Evolutionary conservation across 2,888 invertebrate genomes (phyloP).

Genomic region (Cerastis leucographa): DNA sequence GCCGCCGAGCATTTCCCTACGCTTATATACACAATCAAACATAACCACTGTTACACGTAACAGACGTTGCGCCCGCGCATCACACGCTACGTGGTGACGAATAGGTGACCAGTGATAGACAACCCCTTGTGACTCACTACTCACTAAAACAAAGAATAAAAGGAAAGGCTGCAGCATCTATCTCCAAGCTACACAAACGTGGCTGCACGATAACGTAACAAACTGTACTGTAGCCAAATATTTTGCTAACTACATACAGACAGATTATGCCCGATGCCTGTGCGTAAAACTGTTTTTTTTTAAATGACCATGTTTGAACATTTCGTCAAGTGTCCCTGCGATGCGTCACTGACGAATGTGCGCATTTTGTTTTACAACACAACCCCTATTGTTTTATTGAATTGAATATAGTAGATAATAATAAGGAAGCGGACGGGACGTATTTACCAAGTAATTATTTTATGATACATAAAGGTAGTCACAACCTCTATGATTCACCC

Average conservation of each 20-base stretch:
- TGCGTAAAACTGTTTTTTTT: not conserved
- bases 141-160: not conserved
- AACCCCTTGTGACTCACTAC: conserved; percentile 27
- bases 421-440: conserved; percentile 8
- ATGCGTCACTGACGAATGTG: conserved; percentile 21
- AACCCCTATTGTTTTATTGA: conserved; percentile 18
- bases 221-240: not conserved
- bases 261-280: too few relatives aligned
- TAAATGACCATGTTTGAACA: not conserved
- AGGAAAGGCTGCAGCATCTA: not conserved
- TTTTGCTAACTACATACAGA: not conserved
- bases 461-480: conserved; percentile 4
- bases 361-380: conserved; percentile 13
- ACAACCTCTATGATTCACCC: conserved; percentile 3
- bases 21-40: conserved; percentile 63
- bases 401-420: conserved; percentile 1
- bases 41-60: conserved; percentile 50
- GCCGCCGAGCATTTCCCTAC: conserved; percentile 50
- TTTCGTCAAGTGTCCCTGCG: not conserved
- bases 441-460: conserved; percentile 20
- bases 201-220: not conserved
- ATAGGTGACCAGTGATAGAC: not conserved
- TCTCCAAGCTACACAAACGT: not conserved
- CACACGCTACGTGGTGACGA: conserved; percentile 27
- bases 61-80: conserved; percentile 28